Conservation (phyloP, 2,888 invertebrate genomes). For the Tineola bisselliella region DNA sequence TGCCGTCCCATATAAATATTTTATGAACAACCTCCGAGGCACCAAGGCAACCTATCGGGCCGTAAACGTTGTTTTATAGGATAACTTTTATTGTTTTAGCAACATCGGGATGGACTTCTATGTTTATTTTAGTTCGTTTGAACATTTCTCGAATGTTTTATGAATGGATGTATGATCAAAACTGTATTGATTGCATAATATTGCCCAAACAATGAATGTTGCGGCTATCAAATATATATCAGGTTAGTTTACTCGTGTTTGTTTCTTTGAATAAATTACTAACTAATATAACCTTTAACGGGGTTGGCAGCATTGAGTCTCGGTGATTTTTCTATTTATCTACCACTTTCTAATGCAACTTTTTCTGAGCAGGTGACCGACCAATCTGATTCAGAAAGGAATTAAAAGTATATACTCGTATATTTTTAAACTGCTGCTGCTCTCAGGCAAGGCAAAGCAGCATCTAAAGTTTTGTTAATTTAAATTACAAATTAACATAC, state of each 20-base stretch:
- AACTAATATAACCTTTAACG: too few relatives aligned
- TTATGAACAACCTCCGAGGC: slow-evolving; percentile 44
- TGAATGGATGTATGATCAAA: background rate
- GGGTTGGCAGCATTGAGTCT: too few relatives aligned
- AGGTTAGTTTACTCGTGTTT: too few relatives aligned
- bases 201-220: background rate
- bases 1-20: slow-evolving; percentile 46
- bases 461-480: background rate
- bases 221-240: too few relatives aligned
- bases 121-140: slow-evolving; percentile 12
- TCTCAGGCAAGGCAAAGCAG: background rate
- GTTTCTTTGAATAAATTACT: too few relatives aligned
- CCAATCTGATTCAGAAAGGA: too few relatives aligned
- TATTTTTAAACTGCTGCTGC: too few relatives aligned
- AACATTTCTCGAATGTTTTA: background rate
- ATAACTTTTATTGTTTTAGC: slow-evolving; percentile 57
- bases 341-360: too few relatives aligned
- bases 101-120: slow-evolving; percentile 27
- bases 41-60: slow-evolving; percentile 45
- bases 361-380: too few relatives aligned
- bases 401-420: too few relatives aligned
- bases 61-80: slow-evolving; percentile 57
- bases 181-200: background rate
- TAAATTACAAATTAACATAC: background rate
- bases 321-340: too few relatives aligned